These are phyloP conservation scores for Drosophila sp. DNA, from an alignment of 1,140 invertebrate genomes.

Conservation along the genomic window DNA sequence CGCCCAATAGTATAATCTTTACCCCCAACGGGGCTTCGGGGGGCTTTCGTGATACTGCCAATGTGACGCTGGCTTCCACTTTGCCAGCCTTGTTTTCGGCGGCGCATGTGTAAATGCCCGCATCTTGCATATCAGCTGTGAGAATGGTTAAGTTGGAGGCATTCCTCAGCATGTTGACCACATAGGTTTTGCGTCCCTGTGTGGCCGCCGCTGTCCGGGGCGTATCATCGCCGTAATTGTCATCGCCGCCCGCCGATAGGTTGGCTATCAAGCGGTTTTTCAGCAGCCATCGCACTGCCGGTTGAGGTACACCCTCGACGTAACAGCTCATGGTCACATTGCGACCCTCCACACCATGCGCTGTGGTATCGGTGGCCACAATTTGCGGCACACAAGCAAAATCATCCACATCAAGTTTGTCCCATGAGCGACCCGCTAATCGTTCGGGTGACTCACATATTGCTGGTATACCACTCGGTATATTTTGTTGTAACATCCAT, in stretches of 20 bases:
- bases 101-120: constrained; percentile 89
- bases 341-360: constrained; percentile 87
- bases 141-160: constrained; percentile 89
- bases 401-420: constrained; percentile 89
- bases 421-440: constrained; percentile 87
- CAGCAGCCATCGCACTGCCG: constrained; percentile 85
- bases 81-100: constrained; percentile 91
- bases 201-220: constrained; percentile 73
- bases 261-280: constrained; percentile 81
- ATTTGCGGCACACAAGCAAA: constrained; percentile 91
- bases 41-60: constrained; percentile 86
- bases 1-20: constrained; percentile 85
- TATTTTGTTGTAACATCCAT: constrained; percentile 91
- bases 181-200: constrained; percentile 84
- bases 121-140: constrained; percentile 87
- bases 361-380: constrained; percentile 84
- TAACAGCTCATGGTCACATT: constrained; percentile 90
- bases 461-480: constrained; percentile 88
- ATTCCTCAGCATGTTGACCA: constrained; percentile 83
- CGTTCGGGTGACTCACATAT: constrained; percentile 87
- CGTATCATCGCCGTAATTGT: constrained; percentile 31
- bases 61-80: constrained; percentile 88
- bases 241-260: constrained; percentile 62
- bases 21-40: constrained; percentile 84
- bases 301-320: constrained; percentile 88